These are phyloP conservation scores for Recurvirostra avosetta DNA, from an alignment of 2,113 vertebrate genomes.

Conservation along the genomic window DNA sequence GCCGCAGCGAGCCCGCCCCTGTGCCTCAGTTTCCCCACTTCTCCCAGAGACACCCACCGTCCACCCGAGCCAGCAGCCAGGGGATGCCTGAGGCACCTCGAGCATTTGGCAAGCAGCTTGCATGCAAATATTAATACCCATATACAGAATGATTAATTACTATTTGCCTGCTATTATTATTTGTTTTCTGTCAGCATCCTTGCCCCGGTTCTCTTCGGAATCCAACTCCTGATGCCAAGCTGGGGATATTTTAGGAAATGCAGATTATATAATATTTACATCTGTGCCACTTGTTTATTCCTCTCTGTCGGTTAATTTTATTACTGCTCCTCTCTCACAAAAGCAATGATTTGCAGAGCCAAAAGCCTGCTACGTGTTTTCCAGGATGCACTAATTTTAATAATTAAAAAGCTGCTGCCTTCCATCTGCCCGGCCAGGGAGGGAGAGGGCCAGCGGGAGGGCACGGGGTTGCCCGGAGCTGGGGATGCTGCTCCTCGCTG, in stretches of 20 bases:
- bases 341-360: conserved; percentile 42
- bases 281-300: conserved; percentile 58
- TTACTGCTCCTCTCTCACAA: conserved; percentile 29
- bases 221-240: conserved; percentile 11
- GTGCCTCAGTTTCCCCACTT: background rate
- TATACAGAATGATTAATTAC: background rate
- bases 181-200: conserved; percentile 51
- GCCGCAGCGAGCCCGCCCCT: rapidly evolving
- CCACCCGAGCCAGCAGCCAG: rapidly evolving
- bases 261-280: conserved; percentile 67
- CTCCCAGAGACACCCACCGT: background rate
- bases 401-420: conserved; percentile 56
- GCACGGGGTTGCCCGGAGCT: background rate
- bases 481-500: background rate
- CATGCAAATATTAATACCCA: background rate
- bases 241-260: conserved; percentile 52
- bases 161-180: conserved; percentile 19
- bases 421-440: background rate
- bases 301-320: conserved; percentile 43
- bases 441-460: background rate
- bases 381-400: conserved; percentile 56
- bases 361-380: background rate
- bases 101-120: background rate
- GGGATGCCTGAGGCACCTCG: background rate
- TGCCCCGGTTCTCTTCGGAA: background rate